phyloP scores from a whole-genome alignment of 1,140 invertebrate genomes.

The Nixonia krombeini region DNA sequence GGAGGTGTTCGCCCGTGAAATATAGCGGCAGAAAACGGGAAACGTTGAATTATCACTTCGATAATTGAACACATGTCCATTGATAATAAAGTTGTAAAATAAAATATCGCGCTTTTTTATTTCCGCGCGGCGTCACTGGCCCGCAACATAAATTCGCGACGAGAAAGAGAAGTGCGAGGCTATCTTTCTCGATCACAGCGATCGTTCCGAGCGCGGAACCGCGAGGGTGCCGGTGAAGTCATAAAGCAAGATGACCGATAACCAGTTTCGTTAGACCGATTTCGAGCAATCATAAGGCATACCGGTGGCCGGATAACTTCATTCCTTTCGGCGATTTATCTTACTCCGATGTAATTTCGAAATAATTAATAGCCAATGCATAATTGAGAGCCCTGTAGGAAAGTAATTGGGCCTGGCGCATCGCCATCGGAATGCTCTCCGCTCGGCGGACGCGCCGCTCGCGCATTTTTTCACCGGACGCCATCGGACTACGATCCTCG shows the following conservation, averaged over 20 bases:
- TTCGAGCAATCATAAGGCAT: constrained; percentile 51
- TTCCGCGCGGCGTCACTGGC: constrained; percentile 8
- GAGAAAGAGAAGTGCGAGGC: constrained; percentile 32
- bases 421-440: constrained; percentile 44
- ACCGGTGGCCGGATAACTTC: constrained; percentile 50
- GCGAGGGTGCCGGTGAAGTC: constrained; percentile 41
- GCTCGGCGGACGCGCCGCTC: constrained; percentile 44
- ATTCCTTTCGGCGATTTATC: constrained; percentile 45
- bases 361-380: constrained; percentile 57
- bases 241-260: constrained; percentile 51
- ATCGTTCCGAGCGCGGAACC: constrained; percentile 31
- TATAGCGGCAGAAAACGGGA: no score
- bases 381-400: constrained; percentile 49
- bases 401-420: constrained; percentile 46
- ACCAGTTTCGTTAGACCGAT: constrained; percentile 51
- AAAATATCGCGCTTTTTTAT: constrained; percentile 13
- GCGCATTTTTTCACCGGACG: constrained; percentile 44
- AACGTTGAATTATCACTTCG: not conserved
- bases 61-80: not conserved
- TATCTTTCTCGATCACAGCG: constrained; percentile 38
- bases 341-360: constrained; percentile 52
- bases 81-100: constrained; percentile 17
- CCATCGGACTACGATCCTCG: constrained; percentile 44
- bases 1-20: no score
- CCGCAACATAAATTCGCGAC: constrained; percentile 24